Base-by-base conservation (phyloP, 2,888 invertebrate species). In the Chaetogeoica ovagalla region DNA sequence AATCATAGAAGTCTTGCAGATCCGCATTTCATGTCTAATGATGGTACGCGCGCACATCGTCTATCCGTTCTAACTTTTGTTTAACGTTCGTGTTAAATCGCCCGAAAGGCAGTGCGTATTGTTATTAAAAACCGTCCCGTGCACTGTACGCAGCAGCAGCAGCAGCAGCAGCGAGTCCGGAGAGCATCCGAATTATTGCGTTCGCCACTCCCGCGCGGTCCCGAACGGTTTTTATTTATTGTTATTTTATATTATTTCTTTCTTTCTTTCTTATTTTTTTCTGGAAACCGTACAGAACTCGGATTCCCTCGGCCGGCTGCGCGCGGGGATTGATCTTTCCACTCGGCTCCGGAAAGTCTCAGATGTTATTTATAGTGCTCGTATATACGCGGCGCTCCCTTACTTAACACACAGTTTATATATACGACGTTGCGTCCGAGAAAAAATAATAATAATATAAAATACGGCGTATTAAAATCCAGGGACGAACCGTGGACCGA, bases 341-440 rank as follows among this genome's bases (percentile, higher is more conserved):
- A 48, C 59, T 65, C 57, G 74, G 74, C 74, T 75, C 74, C 74
- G 23, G 39, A 57, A 55, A 65, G 74, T 75, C 65, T 39, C 74
- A 19, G 57, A 75, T 65, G 74, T 75, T 75, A 75, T 75, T 75
- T 75, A 75, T 75, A 65, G 65, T 23, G 39, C 21, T 21, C 21
- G 21, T 52, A 48, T 66, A 15, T 69, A 30, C 30, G 21, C 23
- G 11, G 21, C 23, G 11, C 17, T 0, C 9, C 8, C 11, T 15
- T n/a, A 52, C 30, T 19, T 55, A 48, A 23, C 17, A 43, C 21
- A 21, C 13, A 48, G 13, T 13, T 2, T 5, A 30, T 30, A 30
- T 30, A 30, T 30, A 30, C 30, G 30, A 30, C 30, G 30, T 30
- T 30, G 4, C 30, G 30, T 30, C 30, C 30, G 4, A 30, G 4